Percentiles rank a stretch among this genome's conserved stretches.
Evolutionary conservation across 2,888 invertebrate species (phyloP).

Genomic region (Frankliniella fusca): DNA sequence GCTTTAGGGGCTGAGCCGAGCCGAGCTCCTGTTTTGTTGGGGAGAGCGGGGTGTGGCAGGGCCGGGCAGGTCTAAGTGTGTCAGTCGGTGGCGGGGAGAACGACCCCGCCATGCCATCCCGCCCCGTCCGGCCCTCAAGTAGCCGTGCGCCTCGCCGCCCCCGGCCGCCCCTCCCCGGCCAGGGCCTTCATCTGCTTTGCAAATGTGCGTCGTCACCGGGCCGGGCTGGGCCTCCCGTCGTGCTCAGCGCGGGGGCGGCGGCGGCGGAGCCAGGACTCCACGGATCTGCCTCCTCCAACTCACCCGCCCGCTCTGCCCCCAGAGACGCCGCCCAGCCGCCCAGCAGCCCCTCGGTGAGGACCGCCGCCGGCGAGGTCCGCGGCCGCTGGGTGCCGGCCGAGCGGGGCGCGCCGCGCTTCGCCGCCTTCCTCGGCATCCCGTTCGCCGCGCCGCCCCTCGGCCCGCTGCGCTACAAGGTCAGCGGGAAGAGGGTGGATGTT

Average conservation of each 20-base stretch:
- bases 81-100: not conserved
- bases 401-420: not conserved
- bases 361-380: conserved; percentile 6
- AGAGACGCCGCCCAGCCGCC: not conserved
- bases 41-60: not conserved
- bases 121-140: conserved; percentile 10
- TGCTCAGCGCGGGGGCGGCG: not conserved
- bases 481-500: not conserved
- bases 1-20: not conserved
- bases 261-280: too few relatives aligned
- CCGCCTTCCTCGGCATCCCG: not conserved
- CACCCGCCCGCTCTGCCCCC: not conserved
- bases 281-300: too few relatives aligned
- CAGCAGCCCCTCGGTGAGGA: not conserved
- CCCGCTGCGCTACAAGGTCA: not conserved
- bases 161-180: too few relatives aligned
- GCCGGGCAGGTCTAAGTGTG: not conserved
- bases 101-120: not conserved
- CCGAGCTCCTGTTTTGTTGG: not conserved
- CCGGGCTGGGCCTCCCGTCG: not conserved
- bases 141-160: conserved; percentile 1
- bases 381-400: conserved; percentile 10
- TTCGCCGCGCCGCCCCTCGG: not conserved
- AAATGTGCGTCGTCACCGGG: not conserved
- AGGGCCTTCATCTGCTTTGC: conserved; percentile 3